Evolutionary conservation across 2,797 vertebrate genomes (phyloP), one percentile per base, ranked within the genome.

Genomic region (Carcharodon carcharias): DNA sequence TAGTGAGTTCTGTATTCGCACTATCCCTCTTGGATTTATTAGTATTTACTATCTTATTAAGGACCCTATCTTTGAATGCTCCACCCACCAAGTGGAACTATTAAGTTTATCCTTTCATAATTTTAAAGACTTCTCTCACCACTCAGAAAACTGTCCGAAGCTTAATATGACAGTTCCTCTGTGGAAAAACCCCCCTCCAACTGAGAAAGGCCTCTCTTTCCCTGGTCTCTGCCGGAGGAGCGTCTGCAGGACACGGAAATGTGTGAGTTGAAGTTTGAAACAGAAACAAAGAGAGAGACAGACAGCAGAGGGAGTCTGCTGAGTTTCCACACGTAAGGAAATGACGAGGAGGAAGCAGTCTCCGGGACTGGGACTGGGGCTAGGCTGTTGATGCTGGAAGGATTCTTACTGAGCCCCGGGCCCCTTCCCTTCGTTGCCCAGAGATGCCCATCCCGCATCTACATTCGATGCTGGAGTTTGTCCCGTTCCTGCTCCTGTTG

Each of bases 401-500:
- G 69, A 71, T 71, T 71, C 26, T 31, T 31, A 69, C 21, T 4
- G 18, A 23, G 23, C 3, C 28, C 63, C 4, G 67, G 23, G 21
- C 18, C 67, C 67, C 67, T 12, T 65, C 14, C 63, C 63, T 65
- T 16, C 63, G 0, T 2, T 2, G 69, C 28, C 26, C 82, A 40
- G 96, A 50, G 96, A 96, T 96, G 96, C 96, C 96, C 89, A 69
- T 96, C 61, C 58, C 96, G 94, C 96, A 96, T 45, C 94, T 96
- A 96, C 96, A 96, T 35, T 96, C 96, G 63, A 96, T 96, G 96
- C 94, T 96, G 40, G 96, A 96, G 89, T 56, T 96, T 58, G 91
- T 96, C 69, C 96, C 96, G 71, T 96, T 96, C 96, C 95, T 96
- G 50, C 96, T 96, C 0, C 96, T 96, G 4, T 26, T 96, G 69